Evolutionary conservation across 1,140 invertebrate species (phyloP), one percentile per base, ranked within the genome.

Genomic region (Octopus bimaculoides): DNA sequence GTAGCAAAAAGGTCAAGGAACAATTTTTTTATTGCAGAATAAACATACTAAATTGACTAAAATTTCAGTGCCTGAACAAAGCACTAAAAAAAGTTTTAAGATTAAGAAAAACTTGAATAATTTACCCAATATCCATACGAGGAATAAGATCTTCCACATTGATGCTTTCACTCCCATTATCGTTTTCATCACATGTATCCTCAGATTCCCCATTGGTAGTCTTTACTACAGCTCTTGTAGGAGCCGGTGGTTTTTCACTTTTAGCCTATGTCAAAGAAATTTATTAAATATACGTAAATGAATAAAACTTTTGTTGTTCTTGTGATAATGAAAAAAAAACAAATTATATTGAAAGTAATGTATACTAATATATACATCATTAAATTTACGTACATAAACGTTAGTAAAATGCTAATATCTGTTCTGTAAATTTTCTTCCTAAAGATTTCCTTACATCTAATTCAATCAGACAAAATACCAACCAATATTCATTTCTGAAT

Each of bases 111-210:
- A 69, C 12, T 41, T 41, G 26, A 41, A 41, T 41, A 41, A 41
- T 41, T 41, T 82, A 90, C 87, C 88, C 85, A 77, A 98, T 95
- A 87, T 98, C 96, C 12, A 94, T 93, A 56, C 95, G 90, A 9
- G 95, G 92, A 80, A 96, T 84, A 61, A 94, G 85, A 87, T 96
- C 95, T 78, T 93, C 91, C 7, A 93, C 91, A 85, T 92, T 94
- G 26, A 85, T n/a, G 77, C 90, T 88, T 66, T 87, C 87, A 55
- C 76, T 84, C 26, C 79, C 84, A 61, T 81, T 81, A 4, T 84
- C 86, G 12, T 83, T 87, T 10, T 79, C 82, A 2, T 80, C 82
- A 9, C 91, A 90, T 79, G 91, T 92, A 76, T 91, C 87, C 61
- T 83, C 88, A 78, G 82, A 84, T 76, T 77, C 83, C 52, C 78